Conservation (phyloP, 2,797 vertebrate genomes). For the Carcharodon carcharias region DNA sequence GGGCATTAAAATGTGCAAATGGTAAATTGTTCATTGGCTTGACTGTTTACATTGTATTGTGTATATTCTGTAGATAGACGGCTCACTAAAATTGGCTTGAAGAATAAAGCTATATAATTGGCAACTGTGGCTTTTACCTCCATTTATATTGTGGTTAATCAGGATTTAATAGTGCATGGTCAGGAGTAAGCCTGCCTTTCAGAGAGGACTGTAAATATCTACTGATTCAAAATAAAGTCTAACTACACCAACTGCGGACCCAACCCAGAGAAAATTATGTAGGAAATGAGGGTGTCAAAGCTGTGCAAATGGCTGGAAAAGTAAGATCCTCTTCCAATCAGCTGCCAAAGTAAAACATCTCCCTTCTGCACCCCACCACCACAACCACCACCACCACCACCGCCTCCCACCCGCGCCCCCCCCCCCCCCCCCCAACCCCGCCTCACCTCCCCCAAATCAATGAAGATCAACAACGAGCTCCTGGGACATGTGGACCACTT, state of each 20-base stretch:
- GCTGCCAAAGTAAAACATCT: no score
- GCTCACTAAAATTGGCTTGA: not conserved
- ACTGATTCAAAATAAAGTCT: not conserved
- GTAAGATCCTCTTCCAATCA: no score
- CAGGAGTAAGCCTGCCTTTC: not conserved
- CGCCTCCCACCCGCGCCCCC: no score
- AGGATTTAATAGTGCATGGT: not conserved
- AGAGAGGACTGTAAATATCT: not conserved
- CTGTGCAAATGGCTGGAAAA: not conserved
- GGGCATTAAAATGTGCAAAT: not conserved
- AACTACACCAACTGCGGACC: not conserved
- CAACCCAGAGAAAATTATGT: not conserved
- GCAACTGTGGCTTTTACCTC: not conserved
- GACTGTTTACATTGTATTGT: not conserved
- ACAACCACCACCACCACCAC: no score
- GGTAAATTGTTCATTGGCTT: not conserved
- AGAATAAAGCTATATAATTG: not conserved
- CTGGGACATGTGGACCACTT: no score
- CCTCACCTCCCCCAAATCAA: no score
- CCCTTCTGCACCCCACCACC: no score
- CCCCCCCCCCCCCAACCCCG: no score
- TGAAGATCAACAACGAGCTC: no score
- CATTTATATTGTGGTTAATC: not conserved
- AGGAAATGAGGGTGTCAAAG: not conserved
- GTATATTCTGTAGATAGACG: not conserved